phyloP scores from a whole-genome alignment of 2,113 vertebrate genomes.

The Xyliphius kryptos region DNA sequence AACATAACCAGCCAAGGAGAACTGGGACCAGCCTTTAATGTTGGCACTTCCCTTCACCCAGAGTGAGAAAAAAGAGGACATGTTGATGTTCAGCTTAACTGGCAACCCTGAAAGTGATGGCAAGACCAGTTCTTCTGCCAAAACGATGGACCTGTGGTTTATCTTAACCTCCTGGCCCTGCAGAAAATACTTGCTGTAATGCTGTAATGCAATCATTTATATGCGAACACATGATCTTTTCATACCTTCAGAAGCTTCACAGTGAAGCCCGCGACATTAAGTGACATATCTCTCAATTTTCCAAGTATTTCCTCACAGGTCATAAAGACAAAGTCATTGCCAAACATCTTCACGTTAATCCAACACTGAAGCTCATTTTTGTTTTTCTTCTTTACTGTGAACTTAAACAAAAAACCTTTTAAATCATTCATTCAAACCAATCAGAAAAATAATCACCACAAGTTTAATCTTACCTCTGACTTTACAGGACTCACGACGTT shows the following conservation, averaged over 20 bases:
- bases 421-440: background rate
- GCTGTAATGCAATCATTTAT: no score
- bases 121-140: constrained; percentile 67
- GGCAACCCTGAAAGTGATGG: constrained; percentile 76
- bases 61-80: constrained; percentile 65
- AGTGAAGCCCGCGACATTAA: constrained; percentile 65
- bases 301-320: constrained; percentile 65
- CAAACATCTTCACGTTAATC: constrained; percentile 73
- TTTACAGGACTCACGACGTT: constrained; percentile 59
- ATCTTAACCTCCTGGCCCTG: constrained; percentile 79
- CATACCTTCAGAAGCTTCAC: constrained; percentile 77
- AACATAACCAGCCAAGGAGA: constrained; percentile 72
- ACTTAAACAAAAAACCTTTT: constrained; percentile 50
- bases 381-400: constrained; percentile 49
- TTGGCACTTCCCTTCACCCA: constrained; percentile 64
- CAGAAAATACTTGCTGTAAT: no score
- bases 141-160: constrained; percentile 65
- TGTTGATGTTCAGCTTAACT: constrained; percentile 67
- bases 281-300: constrained; percentile 59
- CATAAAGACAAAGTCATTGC: constrained; percentile 70
- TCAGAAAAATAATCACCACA: background rate
- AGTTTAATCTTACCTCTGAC: constrained; percentile 62
- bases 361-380: constrained; percentile 54
- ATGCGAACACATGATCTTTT: no score
- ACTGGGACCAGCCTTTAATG: constrained; percentile 67